Base-by-base conservation (phyloP, 2,888 invertebrate genomes). In the Acronicta alni region DNA sequence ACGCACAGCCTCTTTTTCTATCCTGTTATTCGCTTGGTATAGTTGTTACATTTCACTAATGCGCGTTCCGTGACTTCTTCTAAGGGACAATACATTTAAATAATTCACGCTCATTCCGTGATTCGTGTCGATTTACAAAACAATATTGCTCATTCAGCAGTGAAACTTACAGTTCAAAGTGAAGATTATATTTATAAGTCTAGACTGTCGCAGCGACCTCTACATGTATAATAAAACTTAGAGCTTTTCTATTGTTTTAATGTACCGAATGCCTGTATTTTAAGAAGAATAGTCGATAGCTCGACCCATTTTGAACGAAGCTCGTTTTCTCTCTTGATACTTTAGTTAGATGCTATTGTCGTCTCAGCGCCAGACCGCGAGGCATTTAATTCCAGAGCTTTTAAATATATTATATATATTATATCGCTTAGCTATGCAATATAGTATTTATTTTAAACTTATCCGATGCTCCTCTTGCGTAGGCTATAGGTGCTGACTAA, bases 241-340 rank as follows among this genome's bases (percentile, higher is more conserved):
- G 14, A 5, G 35, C 35, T 32, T 14, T n/a, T 6, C 35, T n/a
- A 35, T 35, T 30, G 30, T 32, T 35, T 16, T 23, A 23, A 39
- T 56, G 30, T 49, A 26, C n/a, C n/a, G n/a, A n/a, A 30, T 10
- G 12, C 39, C 9, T 38, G 16, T 16, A 39, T 12, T 17, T 8
- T 61, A 37, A 35, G n/a, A 44, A 48, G 30, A 14, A 30, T 14
- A 16, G 18, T 53, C 44, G 47, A 48, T 48, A 53, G 39, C 8
- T 16, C 5, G 42, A 42, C 15, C 39, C 18, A 14, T 53, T 17
- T 3, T 26, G 26, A 47, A 37, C 30, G 17, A 39, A 16, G 46
- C 16, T 15, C 16, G 32, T 38, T 43, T 35, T 14, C 15, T 44
- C 35, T 39, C 47, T 57, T 43, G 35, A 26, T 38, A 51, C 49